These are phyloP conservation scores for Ascaphus truei DNA, from an alignment of 2,113 vertebrate species.

Conservation along the genomic window DNA sequence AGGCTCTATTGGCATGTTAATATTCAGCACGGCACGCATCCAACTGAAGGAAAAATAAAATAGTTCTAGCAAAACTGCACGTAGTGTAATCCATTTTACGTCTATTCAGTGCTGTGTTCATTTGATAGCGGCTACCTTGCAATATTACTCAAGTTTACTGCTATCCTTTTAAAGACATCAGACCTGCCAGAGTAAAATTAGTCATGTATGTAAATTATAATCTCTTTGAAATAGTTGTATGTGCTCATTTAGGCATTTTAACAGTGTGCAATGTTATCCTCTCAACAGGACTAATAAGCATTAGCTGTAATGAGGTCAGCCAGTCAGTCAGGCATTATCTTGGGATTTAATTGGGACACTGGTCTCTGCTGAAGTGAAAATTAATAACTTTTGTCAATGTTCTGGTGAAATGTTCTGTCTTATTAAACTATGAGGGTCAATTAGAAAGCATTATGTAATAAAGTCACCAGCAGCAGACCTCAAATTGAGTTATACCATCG, in stretches of 20 bases:
- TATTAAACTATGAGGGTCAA: conserved; percentile 95
- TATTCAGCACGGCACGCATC: neutral
- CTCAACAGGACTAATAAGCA: conserved; percentile 90
- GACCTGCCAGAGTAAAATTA: conserved; percentile 68
- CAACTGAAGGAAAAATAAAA: neutral
- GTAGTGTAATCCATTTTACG: conserved; percentile 19
- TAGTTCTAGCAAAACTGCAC: conserved; percentile 28
- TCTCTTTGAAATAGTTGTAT: conserved; percentile 68
- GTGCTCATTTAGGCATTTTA: conserved; percentile 82
- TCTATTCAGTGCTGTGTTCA: conserved; percentile 42
- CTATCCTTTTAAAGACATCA: conserved; percentile 56
- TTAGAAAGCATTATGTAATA: conserved; percentile 98
- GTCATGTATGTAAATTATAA: conserved; percentile 78
- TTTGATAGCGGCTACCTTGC: conserved; percentile 42
- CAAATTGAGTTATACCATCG: conserved; percentile 92
- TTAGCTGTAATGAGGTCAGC: conserved; percentile 94
- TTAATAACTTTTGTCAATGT: conserved; percentile 99
- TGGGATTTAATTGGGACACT: conserved; percentile 98
- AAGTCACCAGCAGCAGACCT: conserved; percentile 89
- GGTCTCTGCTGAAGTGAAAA: conserved; percentile 98
- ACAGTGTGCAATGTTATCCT: conserved; percentile 72
- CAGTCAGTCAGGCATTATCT: conserved; percentile 86
- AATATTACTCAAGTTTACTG: conserved; percentile 53
- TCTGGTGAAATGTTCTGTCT: conserved; percentile 91
- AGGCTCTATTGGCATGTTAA: conserved; percentile 2